Percentiles rank a stretch among this genome's conserved stretches.
phyloP scores from a whole-genome alignment of 2,888 invertebrate genomes.

The Orchestes rusci region DNA sequence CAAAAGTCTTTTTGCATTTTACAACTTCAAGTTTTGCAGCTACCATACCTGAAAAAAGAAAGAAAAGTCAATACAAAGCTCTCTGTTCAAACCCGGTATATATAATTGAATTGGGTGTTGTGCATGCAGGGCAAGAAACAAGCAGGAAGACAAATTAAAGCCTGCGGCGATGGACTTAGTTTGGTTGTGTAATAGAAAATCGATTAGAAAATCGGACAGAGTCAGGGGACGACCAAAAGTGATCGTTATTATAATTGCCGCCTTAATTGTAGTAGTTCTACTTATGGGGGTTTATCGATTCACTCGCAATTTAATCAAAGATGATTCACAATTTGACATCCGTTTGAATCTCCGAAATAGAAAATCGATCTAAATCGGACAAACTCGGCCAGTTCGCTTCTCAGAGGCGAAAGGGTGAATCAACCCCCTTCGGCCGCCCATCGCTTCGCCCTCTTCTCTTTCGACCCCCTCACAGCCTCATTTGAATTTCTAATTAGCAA shows the following conservation, averaged over 20 bases:
- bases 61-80: too few relatives aligned
- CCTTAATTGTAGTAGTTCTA: too few relatives aligned
- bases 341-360: constrained; percentile 32
- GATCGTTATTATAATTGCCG: too few relatives aligned
- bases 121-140: constrained; percentile 6
- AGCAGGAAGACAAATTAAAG: constrained; percentile 23
- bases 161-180: constrained; percentile 19
- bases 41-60: too few relatives aligned
- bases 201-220: constrained; percentile 22
- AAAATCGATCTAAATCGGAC: constrained; percentile 46
- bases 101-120: too few relatives aligned
- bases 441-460: constrained; percentile 14
- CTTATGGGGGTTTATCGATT: too few relatives aligned
- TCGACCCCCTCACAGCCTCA: constrained; percentile 28
- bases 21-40: too few relatives aligned
- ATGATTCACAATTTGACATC: too few relatives aligned
- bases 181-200: constrained; percentile 25
- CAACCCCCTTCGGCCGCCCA: constrained; percentile 17
- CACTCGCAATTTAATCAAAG: too few relatives aligned
- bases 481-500: constrained; percentile 89
- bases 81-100: too few relatives aligned
- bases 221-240: too few relatives aligned
- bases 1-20: too few relatives aligned
- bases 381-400: constrained; percentile 27
- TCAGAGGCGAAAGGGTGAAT: constrained; percentile 24